Conservation (phyloP, 2,797 vertebrate species). For the Rhincodon typus region DNA sequence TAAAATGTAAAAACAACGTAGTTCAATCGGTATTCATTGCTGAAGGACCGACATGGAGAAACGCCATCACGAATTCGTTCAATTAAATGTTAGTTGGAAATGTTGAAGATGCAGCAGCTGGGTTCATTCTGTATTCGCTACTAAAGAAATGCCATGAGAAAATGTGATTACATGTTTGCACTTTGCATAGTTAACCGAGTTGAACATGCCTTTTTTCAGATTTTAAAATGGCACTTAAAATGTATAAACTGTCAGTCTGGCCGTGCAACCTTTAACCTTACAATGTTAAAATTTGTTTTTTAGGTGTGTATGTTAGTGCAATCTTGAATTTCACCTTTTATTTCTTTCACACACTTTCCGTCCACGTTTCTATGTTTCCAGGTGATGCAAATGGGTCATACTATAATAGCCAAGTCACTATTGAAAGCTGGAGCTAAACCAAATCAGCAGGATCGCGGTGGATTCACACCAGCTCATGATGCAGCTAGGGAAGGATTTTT, state of each 20-base stretch:
- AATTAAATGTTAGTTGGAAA: conserved; percentile 9
- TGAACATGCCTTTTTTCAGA: background rate
- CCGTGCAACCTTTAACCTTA: background rate
- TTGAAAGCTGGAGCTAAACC: conserved; percentile 69
- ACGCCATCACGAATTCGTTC: background rate
- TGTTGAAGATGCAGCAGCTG: background rate
- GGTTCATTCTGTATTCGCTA: background rate
- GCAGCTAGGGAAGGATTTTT: conserved; percentile 77
- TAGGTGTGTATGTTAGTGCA: background rate
- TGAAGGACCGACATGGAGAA: background rate
- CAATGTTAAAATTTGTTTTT: background rate
- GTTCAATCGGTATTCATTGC: background rate
- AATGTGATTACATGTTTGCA: background rate
- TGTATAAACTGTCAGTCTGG: background rate
- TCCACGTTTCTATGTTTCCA: conserved; percentile 45
- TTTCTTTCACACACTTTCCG: conserved; percentile 45
- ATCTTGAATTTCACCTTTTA: background rate
- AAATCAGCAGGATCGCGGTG: conserved; percentile 64
- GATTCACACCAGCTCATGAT: conserved; percentile 79
- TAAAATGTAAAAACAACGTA: background rate
- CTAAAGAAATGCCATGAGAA: background rate
- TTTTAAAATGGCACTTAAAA: background rate
- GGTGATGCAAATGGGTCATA: conserved; percentile 76
- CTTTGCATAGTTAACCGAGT: background rate
- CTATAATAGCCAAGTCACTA: conserved; percentile 59